A percentile compares a stretch with the other conserved stretches of the same genome.
phyloP scores from a whole-genome alignment of 2,888 invertebrate genomes.

The Stenodema calcarata region DNA sequence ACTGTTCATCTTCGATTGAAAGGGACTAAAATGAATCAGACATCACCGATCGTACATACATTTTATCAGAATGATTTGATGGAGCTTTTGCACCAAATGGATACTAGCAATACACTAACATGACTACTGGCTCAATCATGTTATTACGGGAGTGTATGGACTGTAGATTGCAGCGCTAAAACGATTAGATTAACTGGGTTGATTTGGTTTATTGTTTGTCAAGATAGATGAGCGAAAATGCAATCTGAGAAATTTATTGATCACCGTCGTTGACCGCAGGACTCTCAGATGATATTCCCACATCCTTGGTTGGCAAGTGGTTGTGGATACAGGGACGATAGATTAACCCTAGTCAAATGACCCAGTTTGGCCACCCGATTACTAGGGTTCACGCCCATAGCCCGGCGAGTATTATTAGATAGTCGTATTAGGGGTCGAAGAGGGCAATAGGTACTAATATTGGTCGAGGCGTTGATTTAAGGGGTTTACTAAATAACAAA shows the following conservation, averaged over 20 bases:
- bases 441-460: not conserved
- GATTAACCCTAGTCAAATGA: constrained; percentile 21
- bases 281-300: not conserved
- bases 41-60: no score
- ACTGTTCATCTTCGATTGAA: no score
- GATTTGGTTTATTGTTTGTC: not conserved
- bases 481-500: not conserved
- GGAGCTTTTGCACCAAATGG: no score
- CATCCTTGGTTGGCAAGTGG: not conserved
- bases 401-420: not conserved
- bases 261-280: not conserved
- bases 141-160: no score
- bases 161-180: no score
- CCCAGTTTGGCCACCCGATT: constrained; percentile 6
- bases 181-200: not conserved
- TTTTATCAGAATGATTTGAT: no score
- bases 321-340: not conserved
- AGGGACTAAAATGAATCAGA: no score
- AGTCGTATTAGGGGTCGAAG: not conserved
- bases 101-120: no score
- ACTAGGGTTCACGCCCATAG: not conserved
- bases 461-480: not conserved
- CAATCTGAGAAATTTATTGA: not conserved
- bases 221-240: not conserved
- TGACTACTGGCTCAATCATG: no score